Base-by-base conservation (phyloP, 1,140 invertebrate species). In the Anastrepha obliqua region DNA sequence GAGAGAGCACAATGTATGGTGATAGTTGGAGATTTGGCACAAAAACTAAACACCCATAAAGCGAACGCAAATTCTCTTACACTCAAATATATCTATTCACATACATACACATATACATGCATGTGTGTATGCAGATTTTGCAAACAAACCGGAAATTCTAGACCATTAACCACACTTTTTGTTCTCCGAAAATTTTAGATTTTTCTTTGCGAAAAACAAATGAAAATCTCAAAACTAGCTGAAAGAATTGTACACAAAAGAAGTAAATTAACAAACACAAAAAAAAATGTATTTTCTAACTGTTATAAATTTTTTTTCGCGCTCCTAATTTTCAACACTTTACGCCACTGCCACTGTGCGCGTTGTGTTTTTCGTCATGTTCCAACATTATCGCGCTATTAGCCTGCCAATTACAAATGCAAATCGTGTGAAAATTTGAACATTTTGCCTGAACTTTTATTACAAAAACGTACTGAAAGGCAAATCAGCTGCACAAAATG, bases 81-180 rank as follows among this genome's bases (percentile, higher is more conserved):
- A 29, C 29, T 29, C 29, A 29, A 29, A 29, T 29, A 29, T 29
- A 29, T 29, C 29, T 29, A 87, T 39, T 87, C n/a, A 42, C 64
- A 59, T 42, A 70, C 60, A 58, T 11, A 64, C 62, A 67, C n/a
- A 87, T 17, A 60, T 39, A 86, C 55, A 60, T 59, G 87, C 86
- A 88, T 29, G 29, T 29, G 29, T 29, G 29, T 29, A 29, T 87
- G 88, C 88, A 88, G 67, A 44, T 88, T 86, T 86, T 67, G 87
- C 13, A 81, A 88, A 88, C 87, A 91, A 91, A 92, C 91, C 90
- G 91, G 91, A 91, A 90, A 91, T 91, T 91, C 91, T 90, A 91
- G 91, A 91, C 91, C 89, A 89, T 86, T 81, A 51, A 81, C 47
- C 74, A 51, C 47, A 81, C 17, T 55, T 81, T 81, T 81, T 81